Evolutionary conservation across 64 coral and sea anemone species (phyloP), one percentile per base, ranked within the genome.

Genomic region (Porites australiensis): DNA sequence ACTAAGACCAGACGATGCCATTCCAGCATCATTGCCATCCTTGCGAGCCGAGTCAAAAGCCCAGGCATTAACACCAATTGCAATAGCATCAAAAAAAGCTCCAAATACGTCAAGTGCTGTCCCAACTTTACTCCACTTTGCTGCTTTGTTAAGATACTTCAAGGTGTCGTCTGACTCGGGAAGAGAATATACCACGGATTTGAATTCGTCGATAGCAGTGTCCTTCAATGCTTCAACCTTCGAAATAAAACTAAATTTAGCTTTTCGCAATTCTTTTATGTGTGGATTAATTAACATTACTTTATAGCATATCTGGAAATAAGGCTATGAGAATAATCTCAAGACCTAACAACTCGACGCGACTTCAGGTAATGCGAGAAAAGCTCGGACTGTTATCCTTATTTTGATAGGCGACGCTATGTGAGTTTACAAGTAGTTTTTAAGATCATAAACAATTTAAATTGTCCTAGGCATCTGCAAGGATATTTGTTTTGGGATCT

Each of bases 41-140:
- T 58, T 79, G 9, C 76, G 76, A 79, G 76, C 76, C 48, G 55
- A 53, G 19, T 79, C 76, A 79, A 79, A 79, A 50, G 48, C 76
- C 76, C 76, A 79, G 48, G 76, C 76, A 58, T 79, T 79, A 58
- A 79, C 55, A 50, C 76, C 76, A 21, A 79, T 79, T 16, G 76
- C 44, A n/a, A 79, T 53, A 79, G 6, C 47, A 58, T 79, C 76
- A 50, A 79, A 79, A 20, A 79, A 58, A 50, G 76, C 76, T 51
- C 76, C 76, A n/a, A 79, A 79, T 21, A 18, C 76, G 76, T 79
- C 76, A 16, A 79, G 76, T n/a, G 45, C 44, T 79, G 44, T 79
- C 50, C 76, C 76, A 51, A 79, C 48, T 79, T 79, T 79, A 22
- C 76, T 79, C 76, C 76, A 79, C 55, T 79, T 79, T 79, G 76